Base-by-base conservation (phyloP, 1,140 invertebrate genomes). In the Drosophila cardini region DNA sequence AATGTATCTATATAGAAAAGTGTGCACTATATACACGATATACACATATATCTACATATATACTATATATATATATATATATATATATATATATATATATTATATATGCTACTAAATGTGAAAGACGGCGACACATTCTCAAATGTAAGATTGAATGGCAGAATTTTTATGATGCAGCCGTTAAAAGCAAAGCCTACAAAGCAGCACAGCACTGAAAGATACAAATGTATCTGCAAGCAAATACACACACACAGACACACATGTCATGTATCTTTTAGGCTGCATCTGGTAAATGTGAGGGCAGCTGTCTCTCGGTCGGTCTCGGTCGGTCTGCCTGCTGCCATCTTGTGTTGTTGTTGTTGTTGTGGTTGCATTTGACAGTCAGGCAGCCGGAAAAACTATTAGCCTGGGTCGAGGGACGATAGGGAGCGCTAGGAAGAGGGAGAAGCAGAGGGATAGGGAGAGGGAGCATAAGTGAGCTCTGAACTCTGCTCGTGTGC, bases 281-380 rank as follows among this genome's bases (percentile, higher is more conserved):
- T 77, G 76, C 75, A 86, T 86, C 78, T 86, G 82, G 75, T 67
- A 86, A 87, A 86, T 86, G 83, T 79, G 75, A 70, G 68, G 76
- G 82, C 82, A 86, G 82, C 82, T 85, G 81, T 72, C 73, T 30
- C 7, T 30, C 18, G 13, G 16, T 11, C 46, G n/a, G 26, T 5
- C 48, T 7, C 46, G 7, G 46, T n/a, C 11, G 53, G 70, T 9
- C 40, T 64, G 68, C 32, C 34, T 64, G 68, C 52, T 32, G 40
- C 50, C 40, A 26, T 52, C 32, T 34, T 72, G 38, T 46, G 58
- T 50, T n/a, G 42, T 16, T 73, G 55, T 16, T 61, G 9, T 65
- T 70, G 65, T 68, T 72, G 63, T 53, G 62, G 71, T 58, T 71
- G 52, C 72, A 56, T 70, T 63, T 74, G 57, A 70, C 68, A 58